Percentiles rank a stretch among this genome's conserved stretches.
Evolutionary conservation across 2,113 vertebrate genomes (phyloP).

Genomic region (Aptenodytes patagonicus): DNA sequence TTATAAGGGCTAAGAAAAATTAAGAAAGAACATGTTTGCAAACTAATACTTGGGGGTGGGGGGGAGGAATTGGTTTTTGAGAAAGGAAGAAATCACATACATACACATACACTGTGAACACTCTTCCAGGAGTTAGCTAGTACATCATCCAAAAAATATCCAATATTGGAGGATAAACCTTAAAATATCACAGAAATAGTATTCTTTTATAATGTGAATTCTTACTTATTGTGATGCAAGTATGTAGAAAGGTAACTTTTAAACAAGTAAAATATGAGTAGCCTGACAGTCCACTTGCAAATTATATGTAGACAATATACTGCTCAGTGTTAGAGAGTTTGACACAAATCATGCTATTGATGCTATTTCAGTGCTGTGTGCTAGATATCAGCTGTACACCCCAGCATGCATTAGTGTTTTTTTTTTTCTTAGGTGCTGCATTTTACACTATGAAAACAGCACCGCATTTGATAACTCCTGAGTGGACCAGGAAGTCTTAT

Average conservation of each 20-base stretch:
- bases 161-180: not conserved
- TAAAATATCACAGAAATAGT: not conserved
- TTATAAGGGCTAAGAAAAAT: not conserved
- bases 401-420: too few species aligned
- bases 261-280: not conserved
- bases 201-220: not conserved
- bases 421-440: not conserved
- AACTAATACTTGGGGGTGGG: rapidly evolving
- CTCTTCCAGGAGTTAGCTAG: not conserved
- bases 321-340: not conserved
- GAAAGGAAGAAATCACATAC: not conserved
- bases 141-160: not conserved
- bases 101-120: not conserved
- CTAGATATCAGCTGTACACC: not conserved
- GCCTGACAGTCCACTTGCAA: not conserved
- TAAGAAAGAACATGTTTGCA: not conserved
- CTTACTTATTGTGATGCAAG: not conserved
- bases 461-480: not conserved
- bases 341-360: not conserved
- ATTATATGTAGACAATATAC: not conserved
- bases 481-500: not conserved
- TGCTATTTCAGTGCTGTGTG: not conserved
- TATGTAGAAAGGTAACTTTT: not conserved
- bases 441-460: not conserved
- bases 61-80: not conserved